Percentiles rank a stretch among this genome's conserved stretches.
Evolutionary conservation across 92 coral and sea anemone genomes (phyloP).

Genomic region (Montipora capitata): DNA sequence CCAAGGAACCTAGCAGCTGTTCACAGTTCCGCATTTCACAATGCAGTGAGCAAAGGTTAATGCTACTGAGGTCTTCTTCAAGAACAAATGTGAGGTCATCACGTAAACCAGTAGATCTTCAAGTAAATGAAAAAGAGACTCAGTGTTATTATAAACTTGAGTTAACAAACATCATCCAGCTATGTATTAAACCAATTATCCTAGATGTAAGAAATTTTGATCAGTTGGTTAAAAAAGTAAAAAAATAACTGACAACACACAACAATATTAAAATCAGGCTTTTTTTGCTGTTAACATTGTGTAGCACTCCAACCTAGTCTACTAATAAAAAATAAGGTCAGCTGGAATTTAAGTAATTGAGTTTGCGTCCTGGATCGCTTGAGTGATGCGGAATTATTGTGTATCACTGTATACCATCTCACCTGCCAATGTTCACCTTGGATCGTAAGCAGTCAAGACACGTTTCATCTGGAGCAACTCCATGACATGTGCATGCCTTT

Average conservation of each 20-base stretch:
- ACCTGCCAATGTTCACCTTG: conserved; percentile 56
- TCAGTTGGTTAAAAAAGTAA: too few relatives aligned
- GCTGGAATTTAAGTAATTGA: too few relatives aligned
- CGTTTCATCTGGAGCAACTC: conserved; percentile 51
- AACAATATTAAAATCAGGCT: too few relatives aligned
- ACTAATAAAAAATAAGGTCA: too few relatives aligned
- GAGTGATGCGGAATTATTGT: neutral
- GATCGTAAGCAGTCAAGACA: conserved; percentile 57
- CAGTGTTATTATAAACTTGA: too few relatives aligned
- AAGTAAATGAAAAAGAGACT: neutral
- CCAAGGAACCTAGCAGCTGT: conserved; percentile 55
- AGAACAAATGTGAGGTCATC: conserved; percentile 51
- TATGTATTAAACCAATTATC: too few relatives aligned
- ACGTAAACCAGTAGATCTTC: conserved; percentile 41
- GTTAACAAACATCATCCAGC: too few relatives aligned
- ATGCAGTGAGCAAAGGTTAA: conserved; percentile 19
- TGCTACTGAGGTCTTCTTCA: conserved; percentile 60
- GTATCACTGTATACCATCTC: neutral
- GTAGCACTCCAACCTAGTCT: too few relatives aligned
- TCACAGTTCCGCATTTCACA: conserved; percentile 75
- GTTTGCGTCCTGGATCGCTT: too few relatives aligned
- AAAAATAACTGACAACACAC: too few relatives aligned
- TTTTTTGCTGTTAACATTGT: too few relatives aligned
- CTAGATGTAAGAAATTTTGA: too few relatives aligned
- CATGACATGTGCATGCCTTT: conserved; percentile 60